These are phyloP conservation scores for Drosophila basisetae DNA, from an alignment of 2,888 invertebrate species.

Conservation along the genomic window DNA sequence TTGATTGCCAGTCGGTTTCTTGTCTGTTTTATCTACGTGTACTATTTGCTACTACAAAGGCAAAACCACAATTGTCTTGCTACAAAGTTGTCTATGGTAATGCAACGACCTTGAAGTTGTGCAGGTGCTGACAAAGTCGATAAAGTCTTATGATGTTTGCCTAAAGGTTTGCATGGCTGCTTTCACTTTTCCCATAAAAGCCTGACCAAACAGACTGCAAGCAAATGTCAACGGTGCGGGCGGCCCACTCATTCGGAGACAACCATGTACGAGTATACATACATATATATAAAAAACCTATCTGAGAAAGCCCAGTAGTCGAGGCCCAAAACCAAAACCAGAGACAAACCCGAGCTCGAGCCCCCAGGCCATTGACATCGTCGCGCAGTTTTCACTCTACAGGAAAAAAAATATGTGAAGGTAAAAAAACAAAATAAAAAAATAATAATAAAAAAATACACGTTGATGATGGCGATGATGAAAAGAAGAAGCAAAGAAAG, in stretches of 20 bases:
- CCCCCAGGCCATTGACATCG: conserved; percentile 57
- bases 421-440: neutral
- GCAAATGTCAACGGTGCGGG: conserved; percentile 43
- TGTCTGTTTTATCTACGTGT: conserved; percentile 4
- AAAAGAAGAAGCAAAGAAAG: conserved; percentile 64
- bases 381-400: conserved; percentile 60
- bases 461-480: conserved; percentile 19
- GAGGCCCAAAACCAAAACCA: conserved; percentile 18
- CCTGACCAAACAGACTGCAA: conserved; percentile 9
- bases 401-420: conserved; percentile 15
- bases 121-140: conserved; percentile 47
- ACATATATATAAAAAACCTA: neutral
- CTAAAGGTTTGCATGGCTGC: conserved; percentile 44
- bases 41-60: conserved; percentile 6
- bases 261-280: neutral
- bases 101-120: conserved; percentile 67
- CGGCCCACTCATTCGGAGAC: conserved; percentile 45
- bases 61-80: conserved; percentile 10
- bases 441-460: neutral
- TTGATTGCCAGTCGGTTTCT: neutral
- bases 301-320: conserved; percentile 46
- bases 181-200: conserved; percentile 49
- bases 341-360: conserved; percentile 8
- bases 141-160: conserved; percentile 42
- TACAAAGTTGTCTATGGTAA: conserved; percentile 43